phyloP scores from a whole-genome alignment of 2,797 vertebrate species.

The Ammospiza maritima region DNA sequence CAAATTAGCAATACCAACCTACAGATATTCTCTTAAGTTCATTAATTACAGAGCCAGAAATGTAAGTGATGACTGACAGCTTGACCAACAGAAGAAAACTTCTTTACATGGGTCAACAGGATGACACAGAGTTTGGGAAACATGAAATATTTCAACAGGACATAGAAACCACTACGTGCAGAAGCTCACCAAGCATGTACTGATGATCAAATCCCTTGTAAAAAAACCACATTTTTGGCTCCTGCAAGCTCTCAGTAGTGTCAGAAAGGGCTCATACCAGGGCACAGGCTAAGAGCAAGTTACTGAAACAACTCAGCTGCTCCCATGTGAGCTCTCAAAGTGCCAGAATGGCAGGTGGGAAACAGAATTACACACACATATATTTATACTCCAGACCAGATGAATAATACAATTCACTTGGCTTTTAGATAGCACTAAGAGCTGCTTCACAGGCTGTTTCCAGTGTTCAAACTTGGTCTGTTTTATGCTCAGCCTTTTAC shows the following conservation, averaged over 20 bases:
- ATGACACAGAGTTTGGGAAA: neutral
- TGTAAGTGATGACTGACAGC: neutral
- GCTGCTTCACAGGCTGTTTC: neutral
- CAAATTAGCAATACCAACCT: neutral
- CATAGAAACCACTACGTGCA: neutral
- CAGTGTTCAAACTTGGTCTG: neutral
- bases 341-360: neutral
- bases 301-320: neutral
- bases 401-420: neutral
- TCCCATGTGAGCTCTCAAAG: neutral
- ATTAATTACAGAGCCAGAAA: neutral
- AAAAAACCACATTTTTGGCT: neutral
- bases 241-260: neutral
- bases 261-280: neutral
- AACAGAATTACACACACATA: neutral
- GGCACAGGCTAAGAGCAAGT: neutral
- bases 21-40: neutral
- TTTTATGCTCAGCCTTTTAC: neutral
- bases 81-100: neutral
- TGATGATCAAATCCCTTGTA: neutral
- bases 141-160: neutral
- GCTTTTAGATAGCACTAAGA: neutral
- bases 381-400: neutral
- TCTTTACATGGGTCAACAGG: neutral
- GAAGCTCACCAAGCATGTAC: neutral